Evolutionary conservation across 2,113 vertebrate genomes (phyloP), one percentile per base, ranked within the genome.

Genomic region (Typhlomys cinereus): DNA sequence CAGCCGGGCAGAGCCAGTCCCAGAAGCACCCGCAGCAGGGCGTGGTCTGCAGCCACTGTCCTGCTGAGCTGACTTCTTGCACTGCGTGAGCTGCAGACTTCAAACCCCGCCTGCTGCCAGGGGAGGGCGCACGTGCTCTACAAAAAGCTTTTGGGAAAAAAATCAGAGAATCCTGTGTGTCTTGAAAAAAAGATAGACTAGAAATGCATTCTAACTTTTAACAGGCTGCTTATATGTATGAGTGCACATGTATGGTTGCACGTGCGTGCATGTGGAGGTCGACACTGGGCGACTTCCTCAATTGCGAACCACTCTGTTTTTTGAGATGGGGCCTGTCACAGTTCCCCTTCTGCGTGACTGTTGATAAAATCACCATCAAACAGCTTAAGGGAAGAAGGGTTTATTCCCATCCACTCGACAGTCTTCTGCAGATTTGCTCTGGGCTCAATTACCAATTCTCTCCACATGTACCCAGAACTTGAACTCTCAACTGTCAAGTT

Each of bases 61-160:
- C 48, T 70, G 3, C 34, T 14, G 52, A 59, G n/a, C 17, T n/a
- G 89, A 44, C 21, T 84, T 59, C 4, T 29, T 46, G 64, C 31
- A 44, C 54, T 0, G 34, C 78, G 73, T 69, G 92, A 57, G 91
- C 86, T 62, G 23, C 41, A 36, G 36, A 15, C 92, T 80, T 81
- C 46, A 83, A 95, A 48, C 52, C 78, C 64, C 83, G 69, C 75
- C 29, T 75, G 61, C 86, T 52, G 2, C 8, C 34, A 41, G 71
- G 15, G 75, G 74, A 14, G 15, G 89, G 95, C 74, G 46, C 54
- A 92, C n/a, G 61, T 44, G 85, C 76, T 57, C 71, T 81, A 46
- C 64, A 83, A 91, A 94, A 90, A 89, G 71, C 50, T 4, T 25
- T 73, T 48, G 39, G 48, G 11, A 25, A 69, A 67, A 70, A 27